Evolutionary conservation across 2,888 invertebrate genomes (phyloP), one percentile per base, ranked within the genome.

Genomic region (Tachina lurida): DNA sequence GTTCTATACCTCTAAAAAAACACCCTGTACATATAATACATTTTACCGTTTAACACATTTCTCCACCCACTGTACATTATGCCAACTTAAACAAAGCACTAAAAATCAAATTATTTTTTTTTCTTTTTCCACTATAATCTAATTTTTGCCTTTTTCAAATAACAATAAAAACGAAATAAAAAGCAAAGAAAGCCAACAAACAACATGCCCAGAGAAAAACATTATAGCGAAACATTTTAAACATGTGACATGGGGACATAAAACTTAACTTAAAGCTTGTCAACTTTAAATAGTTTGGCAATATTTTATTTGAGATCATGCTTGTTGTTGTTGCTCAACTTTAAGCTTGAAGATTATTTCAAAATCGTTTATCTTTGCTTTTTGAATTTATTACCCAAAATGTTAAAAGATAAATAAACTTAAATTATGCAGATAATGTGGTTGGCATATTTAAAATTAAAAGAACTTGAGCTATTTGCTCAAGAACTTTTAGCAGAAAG

Each of bases 241-340:
- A 79, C 63, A 63, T 79, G 78, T 58, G 75, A 81, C 68, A 75
- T 31, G 67, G 45, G 43, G 12, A 75, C 68, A 75, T 81, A 81
- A 68, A 81, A 75, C 68, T 68, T 7, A 62, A 68, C 39, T 70
- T 52, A 17, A n/a, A 81, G 70, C 60, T 81, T 75, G 60, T 75
- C 75, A 81, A 62, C 52, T 68, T 63, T 39, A 71, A 52, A 71
- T 45, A 45, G 31, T 71, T 63, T 54, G 56, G 56, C 45, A 54
- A 45, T 71, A 39, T 70, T 71, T 77, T 77, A 60, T 68, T 60
- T 47, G 15, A 58, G 43, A 49, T 68, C 49, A 60, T 68, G 43
- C n/a, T 70, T 45, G 58, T 78, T 45, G 58, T 77, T 56, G 31
- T 78, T 19, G 58, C 13, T 17, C n/a, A 60, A 54, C n/a, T 47